phyloP scores from a whole-genome alignment of 2,888 invertebrate species.

The Teinopalpus imperialis region DNA sequence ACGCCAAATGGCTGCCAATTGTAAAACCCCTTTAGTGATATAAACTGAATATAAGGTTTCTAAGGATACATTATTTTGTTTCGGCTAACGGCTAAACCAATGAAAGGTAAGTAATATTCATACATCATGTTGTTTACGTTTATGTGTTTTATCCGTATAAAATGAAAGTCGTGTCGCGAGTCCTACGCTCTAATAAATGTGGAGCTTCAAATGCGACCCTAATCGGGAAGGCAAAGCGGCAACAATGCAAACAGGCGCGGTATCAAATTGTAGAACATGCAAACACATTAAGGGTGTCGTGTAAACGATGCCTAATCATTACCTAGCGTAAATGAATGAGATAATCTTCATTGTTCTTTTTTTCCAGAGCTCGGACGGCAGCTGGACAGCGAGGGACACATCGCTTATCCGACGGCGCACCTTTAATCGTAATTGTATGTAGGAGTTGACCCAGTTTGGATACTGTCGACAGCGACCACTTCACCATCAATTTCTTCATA shows the following conservation, averaged over 20 bases:
- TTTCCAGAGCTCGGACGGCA: slow-evolving; percentile 66
- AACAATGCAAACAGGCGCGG: slow-evolving; percentile 77
- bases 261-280: slow-evolving; percentile 75
- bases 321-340: slow-evolving; percentile 72
- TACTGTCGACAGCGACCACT: slow-evolving; percentile 59
- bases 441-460: slow-evolving; percentile 74
- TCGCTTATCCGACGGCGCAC: slow-evolving; percentile 77
- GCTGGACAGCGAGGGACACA: slow-evolving; percentile 69
- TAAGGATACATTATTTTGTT: slow-evolving; percentile 6
- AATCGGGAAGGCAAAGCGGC: slow-evolving; percentile 77
- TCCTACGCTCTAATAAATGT: slow-evolving; percentile 76
- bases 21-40: slow-evolving; percentile 38
- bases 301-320: slow-evolving; percentile 73
- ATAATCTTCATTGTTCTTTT: slow-evolving; percentile 73
- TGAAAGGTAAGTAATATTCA: slow-evolving; percentile 50
- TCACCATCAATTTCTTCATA: slow-evolving; percentile 60
- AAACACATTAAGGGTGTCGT: slow-evolving; percentile 75
- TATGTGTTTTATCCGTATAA: slow-evolving; percentile 61
- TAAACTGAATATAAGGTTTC: slow-evolving; percentile 18
- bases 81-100: slow-evolving; percentile 45
- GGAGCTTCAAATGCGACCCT: slow-evolving; percentile 76
- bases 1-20: slow-evolving; percentile 42
- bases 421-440: slow-evolving; percentile 67
- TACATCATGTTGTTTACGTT: not conserved
- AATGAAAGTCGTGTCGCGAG: slow-evolving; percentile 74